phyloP scores from a whole-genome alignment of 1,140 invertebrate genomes.

The Drosophila mauritiana region DNA sequence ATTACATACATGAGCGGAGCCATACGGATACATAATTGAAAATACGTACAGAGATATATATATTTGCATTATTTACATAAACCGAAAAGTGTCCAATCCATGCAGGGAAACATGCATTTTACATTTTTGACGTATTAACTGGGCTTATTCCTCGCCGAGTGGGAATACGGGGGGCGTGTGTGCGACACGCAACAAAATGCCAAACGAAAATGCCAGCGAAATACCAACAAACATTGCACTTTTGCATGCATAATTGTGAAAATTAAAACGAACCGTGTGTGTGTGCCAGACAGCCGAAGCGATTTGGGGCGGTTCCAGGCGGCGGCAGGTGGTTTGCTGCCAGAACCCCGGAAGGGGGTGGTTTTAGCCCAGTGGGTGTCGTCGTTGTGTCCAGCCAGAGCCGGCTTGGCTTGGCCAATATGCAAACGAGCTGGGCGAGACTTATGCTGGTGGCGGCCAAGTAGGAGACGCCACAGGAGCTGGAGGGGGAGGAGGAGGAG shows the following conservation, averaged over 20 bases:
- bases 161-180: slow-evolving; percentile 17
- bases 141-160: slow-evolving; percentile 43
- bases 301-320: slow-evolving; percentile 21
- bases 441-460: slow-evolving; percentile 27
- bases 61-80: slow-evolving; percentile 34
- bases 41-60: slow-evolving; percentile 18
- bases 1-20: slow-evolving; percentile 27
- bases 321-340: not conserved
- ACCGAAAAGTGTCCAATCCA: slow-evolving; percentile 35
- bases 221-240: slow-evolving; percentile 79
- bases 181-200: slow-evolving; percentile 70
- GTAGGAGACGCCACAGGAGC: too few relatives aligned
- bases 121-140: slow-evolving; percentile 75
- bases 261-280: slow-evolving; percentile 72
- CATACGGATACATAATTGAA: slow-evolving; percentile 27
- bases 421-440: slow-evolving; percentile 61
- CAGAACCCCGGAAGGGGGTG: slow-evolving; percentile 1
- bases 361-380: slow-evolving; percentile 3
- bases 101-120: slow-evolving; percentile 60
- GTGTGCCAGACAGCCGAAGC: slow-evolving; percentile 33
- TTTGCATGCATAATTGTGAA: slow-evolving; percentile 80
- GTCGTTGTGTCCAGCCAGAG: slow-evolving; percentile 21
- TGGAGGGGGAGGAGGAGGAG: not conserved
- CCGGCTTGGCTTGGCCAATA: slow-evolving; percentile 27
- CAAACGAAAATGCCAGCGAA: slow-evolving; percentile 53